phyloP scores from a whole-genome alignment of 2,888 invertebrate species.

The Operophtera brumata region DNA sequence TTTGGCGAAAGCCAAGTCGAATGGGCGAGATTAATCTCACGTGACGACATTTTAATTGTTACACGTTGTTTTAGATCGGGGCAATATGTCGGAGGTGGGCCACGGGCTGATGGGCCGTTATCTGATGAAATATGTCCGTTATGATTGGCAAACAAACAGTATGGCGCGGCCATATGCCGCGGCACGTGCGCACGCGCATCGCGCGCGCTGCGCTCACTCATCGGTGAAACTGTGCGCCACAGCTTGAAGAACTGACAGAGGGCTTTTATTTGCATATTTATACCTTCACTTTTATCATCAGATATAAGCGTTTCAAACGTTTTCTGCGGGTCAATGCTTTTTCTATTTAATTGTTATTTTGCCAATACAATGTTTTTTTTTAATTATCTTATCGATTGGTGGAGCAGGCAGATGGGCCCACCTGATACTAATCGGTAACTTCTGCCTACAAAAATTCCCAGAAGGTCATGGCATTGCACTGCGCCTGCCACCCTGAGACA shows the following conservation, averaged over 20 bases:
- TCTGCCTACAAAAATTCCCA: too few species aligned
- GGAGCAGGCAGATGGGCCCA: too few species aligned
- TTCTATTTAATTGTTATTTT: not conserved
- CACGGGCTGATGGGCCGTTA: slow-evolving; percentile 59
- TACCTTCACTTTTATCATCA: slow-evolving; percentile 8
- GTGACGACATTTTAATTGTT: slow-evolving; percentile 70
- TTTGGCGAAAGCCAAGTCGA: slow-evolving; percentile 58
- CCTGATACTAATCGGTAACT: too few species aligned
- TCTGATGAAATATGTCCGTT: slow-evolving; percentile 81
- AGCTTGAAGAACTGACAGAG: slow-evolving; percentile 33
- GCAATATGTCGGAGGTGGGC: slow-evolving; percentile 68
- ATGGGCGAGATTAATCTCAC: slow-evolving; percentile 50
- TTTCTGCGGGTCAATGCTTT: slow-evolving; percentile 16
- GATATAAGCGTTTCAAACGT: slow-evolving; percentile 10
- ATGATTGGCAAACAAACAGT: slow-evolving; percentile 81
- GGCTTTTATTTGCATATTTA: slow-evolving; percentile 23
- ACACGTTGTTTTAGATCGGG: slow-evolving; percentile 74
- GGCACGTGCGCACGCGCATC: slow-evolving; percentile 78
- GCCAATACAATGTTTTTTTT: too few species aligned
- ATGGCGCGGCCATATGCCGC: slow-evolving; percentile 79
- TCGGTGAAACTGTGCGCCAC: slow-evolving; percentile 67
- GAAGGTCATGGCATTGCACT: too few species aligned
- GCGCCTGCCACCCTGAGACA: too few species aligned
- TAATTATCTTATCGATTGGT: too few species aligned
- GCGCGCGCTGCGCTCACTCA: slow-evolving; percentile 69